Evolutionary conservation across 2,113 vertebrate genomes (phyloP).

Genomic region (Charadrius vociferus): DNA sequence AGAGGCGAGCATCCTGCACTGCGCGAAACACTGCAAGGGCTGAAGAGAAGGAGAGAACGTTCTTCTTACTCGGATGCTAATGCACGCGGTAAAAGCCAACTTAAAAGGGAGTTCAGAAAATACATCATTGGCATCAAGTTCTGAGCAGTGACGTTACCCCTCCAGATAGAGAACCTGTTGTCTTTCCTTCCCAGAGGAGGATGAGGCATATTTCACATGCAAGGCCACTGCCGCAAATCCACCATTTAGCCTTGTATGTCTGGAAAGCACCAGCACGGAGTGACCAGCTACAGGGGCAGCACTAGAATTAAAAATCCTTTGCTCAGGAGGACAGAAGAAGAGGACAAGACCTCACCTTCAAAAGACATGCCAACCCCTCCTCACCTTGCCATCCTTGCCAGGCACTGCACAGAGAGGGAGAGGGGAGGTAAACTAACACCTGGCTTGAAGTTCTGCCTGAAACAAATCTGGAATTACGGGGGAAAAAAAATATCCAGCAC

Average conservation of each 20-base stretch:
- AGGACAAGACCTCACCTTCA: not conserved
- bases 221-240: not conserved
- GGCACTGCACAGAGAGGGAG: not conserved
- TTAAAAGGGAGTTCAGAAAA: not conserved
- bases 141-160: not conserved
- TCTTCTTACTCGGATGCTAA: not conserved
- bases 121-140: not conserved
- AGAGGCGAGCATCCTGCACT: not conserved
- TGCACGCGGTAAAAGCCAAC: not conserved
- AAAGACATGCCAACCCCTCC: not conserved
- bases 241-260: accelerated
- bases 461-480: not conserved
- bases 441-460: not conserved
- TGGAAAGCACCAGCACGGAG: not conserved
- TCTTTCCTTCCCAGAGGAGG: not conserved
- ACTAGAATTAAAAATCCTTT: not conserved
- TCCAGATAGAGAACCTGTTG: not conserved
- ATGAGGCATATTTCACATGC: not conserved
- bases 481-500: not conserved
- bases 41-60: not conserved
- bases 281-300: not conserved
- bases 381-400: not conserved
- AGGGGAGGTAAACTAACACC: not conserved
- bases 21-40: not conserved
- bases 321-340: not conserved